Conservation (phyloP, 2,113 vertebrate species). For the Acanthisitta chloris region DNA sequence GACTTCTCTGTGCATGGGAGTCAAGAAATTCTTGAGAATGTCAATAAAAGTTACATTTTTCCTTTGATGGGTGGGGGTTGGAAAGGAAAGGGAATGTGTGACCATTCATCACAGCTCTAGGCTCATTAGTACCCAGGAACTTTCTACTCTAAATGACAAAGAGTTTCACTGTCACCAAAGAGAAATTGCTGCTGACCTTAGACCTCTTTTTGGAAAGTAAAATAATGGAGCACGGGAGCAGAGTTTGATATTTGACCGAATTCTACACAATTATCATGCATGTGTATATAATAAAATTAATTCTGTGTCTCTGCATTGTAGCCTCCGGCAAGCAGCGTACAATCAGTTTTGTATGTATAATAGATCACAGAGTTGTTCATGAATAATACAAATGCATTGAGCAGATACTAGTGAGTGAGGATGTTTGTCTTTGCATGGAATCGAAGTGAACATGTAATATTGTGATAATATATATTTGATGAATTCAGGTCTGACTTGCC, state of each 20-base stretch:
- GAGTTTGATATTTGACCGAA: conserved; percentile 91
- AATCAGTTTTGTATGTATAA: conserved; percentile 99
- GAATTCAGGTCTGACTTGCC: conserved; percentile 98
- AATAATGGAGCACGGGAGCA: conserved; percentile 74
- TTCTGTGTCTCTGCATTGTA: conserved; percentile 93
- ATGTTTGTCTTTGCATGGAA: conserved; percentile 99
- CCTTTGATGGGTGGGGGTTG: conserved; percentile 43
- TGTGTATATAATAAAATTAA: conserved; percentile 99
- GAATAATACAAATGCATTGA: conserved; percentile 98
- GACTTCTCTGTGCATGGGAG: not conserved
- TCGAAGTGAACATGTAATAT: conserved; percentile 99
- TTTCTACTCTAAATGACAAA: conserved; percentile 74
- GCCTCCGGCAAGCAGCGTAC: conserved; percentile 90
- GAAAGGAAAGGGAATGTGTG: not conserved
- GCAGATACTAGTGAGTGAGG: conserved; percentile 90
- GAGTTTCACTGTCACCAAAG: conserved; percentile 69
- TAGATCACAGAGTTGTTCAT: conserved; percentile 99
- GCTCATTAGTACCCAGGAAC: conserved; percentile 68
- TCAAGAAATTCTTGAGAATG: conserved; percentile 24
- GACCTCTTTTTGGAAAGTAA: conserved; percentile 70
- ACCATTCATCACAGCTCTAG: conserved; percentile 55
- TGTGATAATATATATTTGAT: conserved; percentile 99
- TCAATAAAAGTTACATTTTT: conserved; percentile 47
- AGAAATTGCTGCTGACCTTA: conserved; percentile 74
- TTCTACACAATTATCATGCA: conserved; percentile 98